Conservation (phyloP, 2,113 vertebrate species). For the Pangasianodon gigas region DNA sequence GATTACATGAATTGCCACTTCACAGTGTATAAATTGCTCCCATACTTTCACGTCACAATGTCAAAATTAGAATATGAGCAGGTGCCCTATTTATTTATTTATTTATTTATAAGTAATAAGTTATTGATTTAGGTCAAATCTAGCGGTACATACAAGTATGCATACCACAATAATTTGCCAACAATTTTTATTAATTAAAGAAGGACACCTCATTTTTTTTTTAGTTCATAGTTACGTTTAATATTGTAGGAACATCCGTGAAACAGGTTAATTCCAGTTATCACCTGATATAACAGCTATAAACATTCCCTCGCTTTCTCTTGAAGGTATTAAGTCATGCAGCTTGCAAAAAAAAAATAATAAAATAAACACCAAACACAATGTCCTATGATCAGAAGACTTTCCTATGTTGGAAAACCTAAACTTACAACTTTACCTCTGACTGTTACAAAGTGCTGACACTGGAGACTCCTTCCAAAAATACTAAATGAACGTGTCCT, state of each 20-base stretch:
- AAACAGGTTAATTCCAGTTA: neutral
- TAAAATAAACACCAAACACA: neutral
- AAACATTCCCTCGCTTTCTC: neutral
- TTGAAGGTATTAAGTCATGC: neutral
- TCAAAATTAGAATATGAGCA: neutral
- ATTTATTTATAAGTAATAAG: neutral
- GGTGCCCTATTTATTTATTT: neutral
- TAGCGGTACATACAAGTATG: neutral
- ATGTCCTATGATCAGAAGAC: too few species aligned
- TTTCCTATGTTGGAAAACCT: too few species aligned
- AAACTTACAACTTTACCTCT: too few species aligned
- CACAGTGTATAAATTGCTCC: conserved; percentile 1
- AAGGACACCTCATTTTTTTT: neutral
- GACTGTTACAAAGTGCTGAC: neutral
- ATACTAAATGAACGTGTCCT: too few species aligned
- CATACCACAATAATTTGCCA: neutral
- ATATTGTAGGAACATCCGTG: neutral
- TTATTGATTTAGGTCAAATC: neutral
- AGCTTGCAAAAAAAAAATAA: neutral
- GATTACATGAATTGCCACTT: conserved; percentile 23
- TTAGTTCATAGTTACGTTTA: neutral
- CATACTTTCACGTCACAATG: neutral
- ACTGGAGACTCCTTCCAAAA: neutral
- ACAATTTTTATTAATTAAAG: neutral
- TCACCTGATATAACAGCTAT: neutral